A percentile compares a stretch with the other conserved stretches of the same genome.
Evolutionary conservation across 1,140 invertebrate genomes (phyloP).

Genomic region (Temnothorax curvispinosus): DNA sequence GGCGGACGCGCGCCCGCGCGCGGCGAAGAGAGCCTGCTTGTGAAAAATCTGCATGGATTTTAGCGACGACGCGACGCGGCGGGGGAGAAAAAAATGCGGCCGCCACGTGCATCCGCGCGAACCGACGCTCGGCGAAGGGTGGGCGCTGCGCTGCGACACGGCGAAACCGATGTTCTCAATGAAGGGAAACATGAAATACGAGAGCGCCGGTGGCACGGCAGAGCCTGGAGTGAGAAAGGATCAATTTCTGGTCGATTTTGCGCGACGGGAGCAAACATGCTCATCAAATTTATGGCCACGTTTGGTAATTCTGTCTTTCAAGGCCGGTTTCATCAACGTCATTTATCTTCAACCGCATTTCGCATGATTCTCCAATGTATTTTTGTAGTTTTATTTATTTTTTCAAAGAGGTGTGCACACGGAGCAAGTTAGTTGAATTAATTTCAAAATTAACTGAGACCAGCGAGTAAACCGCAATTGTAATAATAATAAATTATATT

Average conservation of each 20-base stretch:
- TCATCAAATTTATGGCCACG: slow-evolving; percentile 49
- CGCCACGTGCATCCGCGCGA: slow-evolving; percentile 74
- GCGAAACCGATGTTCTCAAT: slow-evolving; percentile 60
- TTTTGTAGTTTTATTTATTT: not conserved
- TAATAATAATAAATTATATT: not conserved
- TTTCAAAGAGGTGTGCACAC: not conserved
- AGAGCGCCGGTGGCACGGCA: slow-evolving; percentile 29
- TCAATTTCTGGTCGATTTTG: slow-evolving; percentile 61
- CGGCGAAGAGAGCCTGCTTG: slow-evolving; percentile 54
- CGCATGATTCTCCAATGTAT: not conserved
- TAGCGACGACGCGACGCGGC: slow-evolving; percentile 21
- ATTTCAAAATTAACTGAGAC: not conserved
- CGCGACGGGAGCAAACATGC: slow-evolving; percentile 49
- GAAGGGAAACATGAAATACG: slow-evolving; percentile 65
- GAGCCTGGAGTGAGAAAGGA: slow-evolving; percentile 53
- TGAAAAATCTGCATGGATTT: slow-evolving; percentile 82
- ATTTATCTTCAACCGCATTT: slow-evolving; percentile 35
- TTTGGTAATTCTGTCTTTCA: slow-evolving; percentile 45
- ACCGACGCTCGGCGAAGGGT: slow-evolving; percentile 53
- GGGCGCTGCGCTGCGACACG: slow-evolving; percentile 57
- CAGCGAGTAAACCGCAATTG: not conserved
- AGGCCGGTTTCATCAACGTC: slow-evolving; percentile 37
- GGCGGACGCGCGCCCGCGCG: slow-evolving; percentile 7
- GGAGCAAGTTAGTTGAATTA: not conserved
- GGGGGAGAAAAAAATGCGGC: slow-evolving; percentile 69